Conservation (phyloP, 2,888 invertebrate genomes). For the Marronus borbonicus region DNA sequence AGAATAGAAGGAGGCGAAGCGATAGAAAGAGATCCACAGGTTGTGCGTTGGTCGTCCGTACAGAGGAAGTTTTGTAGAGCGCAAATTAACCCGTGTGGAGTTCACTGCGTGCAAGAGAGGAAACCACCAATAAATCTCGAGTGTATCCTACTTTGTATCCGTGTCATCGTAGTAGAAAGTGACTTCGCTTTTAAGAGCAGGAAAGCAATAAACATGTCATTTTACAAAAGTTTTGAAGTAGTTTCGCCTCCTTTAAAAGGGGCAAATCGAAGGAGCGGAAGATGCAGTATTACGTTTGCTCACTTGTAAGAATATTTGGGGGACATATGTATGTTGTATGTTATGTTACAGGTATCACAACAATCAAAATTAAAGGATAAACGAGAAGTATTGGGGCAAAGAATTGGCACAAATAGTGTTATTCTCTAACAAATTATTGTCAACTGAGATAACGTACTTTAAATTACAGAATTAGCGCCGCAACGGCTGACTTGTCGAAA, state of each 20-base stretch:
- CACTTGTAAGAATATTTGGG: not conserved
- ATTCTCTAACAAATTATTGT: too few species aligned
- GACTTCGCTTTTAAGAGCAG: slow-evolving; percentile 30
- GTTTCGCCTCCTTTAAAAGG: slow-evolving; percentile 28
- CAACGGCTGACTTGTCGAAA: too few species aligned
- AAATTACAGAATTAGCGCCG: too few species aligned
- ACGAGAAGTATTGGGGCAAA: too few species aligned
- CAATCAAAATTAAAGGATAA: too few species aligned
- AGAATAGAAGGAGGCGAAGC: not conserved
- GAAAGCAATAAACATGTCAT: slow-evolving; percentile 39
- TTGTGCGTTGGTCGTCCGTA: not conserved
- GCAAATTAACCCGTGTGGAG: slow-evolving; percentile 41
- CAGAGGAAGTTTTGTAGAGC: not conserved
- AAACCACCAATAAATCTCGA: slow-evolving; percentile 43
- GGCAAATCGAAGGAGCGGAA: slow-evolving; percentile 22
- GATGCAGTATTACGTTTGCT: slow-evolving; percentile 8
- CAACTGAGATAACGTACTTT: too few species aligned
- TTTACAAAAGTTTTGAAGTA: slow-evolving; percentile 20
- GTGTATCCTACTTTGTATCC: slow-evolving; percentile 30
- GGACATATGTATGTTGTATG: not conserved
- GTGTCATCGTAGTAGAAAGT: slow-evolving; percentile 35
- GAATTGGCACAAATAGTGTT: too few species aligned
- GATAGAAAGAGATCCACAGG: slow-evolving; percentile 12
- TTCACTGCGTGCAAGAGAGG: slow-evolving; percentile 9
- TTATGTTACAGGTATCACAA: not conserved